Percentiles rank a stretch among this genome's conserved stretches.
Conservation (phyloP, 2,888 invertebrate species). For the Meganola albula region DNA sequence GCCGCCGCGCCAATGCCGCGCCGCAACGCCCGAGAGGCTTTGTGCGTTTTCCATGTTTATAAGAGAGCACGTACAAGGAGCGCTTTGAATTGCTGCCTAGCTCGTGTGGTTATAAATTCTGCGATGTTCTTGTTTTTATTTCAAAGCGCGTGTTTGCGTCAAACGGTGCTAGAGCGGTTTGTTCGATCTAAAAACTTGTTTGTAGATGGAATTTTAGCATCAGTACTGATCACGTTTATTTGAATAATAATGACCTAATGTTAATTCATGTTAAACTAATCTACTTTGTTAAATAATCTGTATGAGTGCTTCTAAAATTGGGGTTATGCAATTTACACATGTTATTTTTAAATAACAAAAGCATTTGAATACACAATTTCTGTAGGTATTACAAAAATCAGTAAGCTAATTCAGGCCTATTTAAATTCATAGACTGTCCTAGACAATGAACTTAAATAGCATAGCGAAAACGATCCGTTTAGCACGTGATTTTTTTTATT, state of each 20-base stretch:
- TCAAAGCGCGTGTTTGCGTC: conserved; percentile 45
- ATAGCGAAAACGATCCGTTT: conserved; percentile 19
- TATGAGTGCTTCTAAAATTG: too few species aligned
- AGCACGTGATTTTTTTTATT: conserved; percentile 12
- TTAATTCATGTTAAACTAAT: too few species aligned
- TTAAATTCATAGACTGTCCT: conserved; percentile 21
- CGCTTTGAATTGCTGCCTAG: conserved; percentile 68
- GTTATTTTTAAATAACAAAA: conserved; percentile 1
- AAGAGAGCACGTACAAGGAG: conserved; percentile 72
- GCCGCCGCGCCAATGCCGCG: conserved; percentile 71
- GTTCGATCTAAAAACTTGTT: conserved; percentile 30
- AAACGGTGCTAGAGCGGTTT: conserved; percentile 29
- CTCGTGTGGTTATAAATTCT: conserved; percentile 53
- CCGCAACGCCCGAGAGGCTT: conserved; percentile 72
- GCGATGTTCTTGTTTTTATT: conserved; percentile 61
- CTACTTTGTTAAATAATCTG: too few species aligned
- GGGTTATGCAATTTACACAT: too few species aligned
- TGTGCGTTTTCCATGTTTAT: conserved; percentile 77
- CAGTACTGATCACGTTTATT: too few species aligned
- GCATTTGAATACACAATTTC: too few species aligned
- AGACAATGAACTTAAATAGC: too few species aligned
- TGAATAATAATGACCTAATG: too few species aligned
- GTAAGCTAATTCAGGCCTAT: conserved; percentile 22
- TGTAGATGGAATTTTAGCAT: conserved; percentile 25
- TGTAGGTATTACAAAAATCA: too few species aligned